These are phyloP conservation scores for Calameuta pallipes DNA, from an alignment of 2,888 invertebrate species.

Conservation along the genomic window DNA sequence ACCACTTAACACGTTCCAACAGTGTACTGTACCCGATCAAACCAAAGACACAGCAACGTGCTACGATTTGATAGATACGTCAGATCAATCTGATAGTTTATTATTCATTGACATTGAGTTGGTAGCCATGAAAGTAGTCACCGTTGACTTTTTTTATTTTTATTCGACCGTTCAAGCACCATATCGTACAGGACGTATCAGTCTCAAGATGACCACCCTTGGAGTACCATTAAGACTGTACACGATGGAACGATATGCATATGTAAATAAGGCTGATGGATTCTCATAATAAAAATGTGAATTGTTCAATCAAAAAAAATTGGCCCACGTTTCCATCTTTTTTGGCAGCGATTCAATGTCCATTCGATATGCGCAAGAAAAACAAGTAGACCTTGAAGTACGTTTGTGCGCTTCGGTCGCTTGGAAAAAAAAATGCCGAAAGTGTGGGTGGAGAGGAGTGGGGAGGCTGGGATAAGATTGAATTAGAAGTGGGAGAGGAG, in stretches of 20 bases:
- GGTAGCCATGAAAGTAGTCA: too few relatives aligned
- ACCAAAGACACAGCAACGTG: background rate
- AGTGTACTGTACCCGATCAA: background rate
- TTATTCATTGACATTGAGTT: background rate
- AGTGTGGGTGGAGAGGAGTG: background rate
- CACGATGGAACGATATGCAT: background rate
- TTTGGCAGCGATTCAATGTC: background rate
- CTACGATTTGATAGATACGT: background rate
- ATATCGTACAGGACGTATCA: background rate
- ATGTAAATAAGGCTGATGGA: background rate
- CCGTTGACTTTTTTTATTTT: too few relatives aligned
- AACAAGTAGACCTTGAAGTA: background rate
- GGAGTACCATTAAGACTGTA: background rate
- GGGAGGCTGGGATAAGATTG: background rate
- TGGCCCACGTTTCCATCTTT: background rate
- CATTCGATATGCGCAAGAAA: background rate
- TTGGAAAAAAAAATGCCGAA: background rate
- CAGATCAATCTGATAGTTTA: background rate
- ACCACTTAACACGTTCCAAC: conserved; percentile 3
- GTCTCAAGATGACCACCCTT: background rate
- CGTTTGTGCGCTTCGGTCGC: background rate
- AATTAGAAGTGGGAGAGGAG: background rate
- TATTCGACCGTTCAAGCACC: background rate
- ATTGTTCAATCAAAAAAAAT: background rate
- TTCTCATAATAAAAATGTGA: background rate